Evolutionary conservation across 2,113 vertebrate genomes (phyloP).

Genomic region (Neogobius melanostomus): DNA sequence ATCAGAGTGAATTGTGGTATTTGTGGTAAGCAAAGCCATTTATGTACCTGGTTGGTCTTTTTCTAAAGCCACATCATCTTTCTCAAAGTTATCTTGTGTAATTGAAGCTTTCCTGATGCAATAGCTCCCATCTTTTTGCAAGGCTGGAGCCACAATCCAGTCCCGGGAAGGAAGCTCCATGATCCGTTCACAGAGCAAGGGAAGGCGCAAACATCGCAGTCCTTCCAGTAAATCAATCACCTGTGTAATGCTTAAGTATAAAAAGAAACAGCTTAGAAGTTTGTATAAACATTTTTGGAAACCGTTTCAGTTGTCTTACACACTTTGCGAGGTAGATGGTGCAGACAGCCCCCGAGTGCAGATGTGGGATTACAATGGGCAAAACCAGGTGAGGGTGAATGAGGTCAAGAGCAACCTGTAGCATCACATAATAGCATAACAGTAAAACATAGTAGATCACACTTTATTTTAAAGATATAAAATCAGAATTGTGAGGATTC

Average conservation of each 20-base stretch:
- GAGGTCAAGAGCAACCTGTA: conserved; percentile 86
- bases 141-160: conserved; percentile 83
- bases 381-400: conserved; percentile 83
- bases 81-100: conserved; percentile 49
- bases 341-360: conserved; percentile 85
- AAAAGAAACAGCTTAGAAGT: neutral
- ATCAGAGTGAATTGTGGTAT: neutral
- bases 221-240: conserved; percentile 86
- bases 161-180: conserved; percentile 81
- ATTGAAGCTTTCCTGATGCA: conserved; percentile 59
- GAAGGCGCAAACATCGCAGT: conserved; percentile 73
- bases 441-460: neutral
- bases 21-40: neutral
- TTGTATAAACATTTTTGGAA: neutral
- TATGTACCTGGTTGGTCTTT: conserved; percentile 66
- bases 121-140: conserved; percentile 76
- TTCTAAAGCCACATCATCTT: conserved; percentile 31
- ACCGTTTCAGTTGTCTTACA: conserved; percentile 49
- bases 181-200: conserved; percentile 84
- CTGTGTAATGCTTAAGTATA: conserved; percentile 83
- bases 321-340: conserved; percentile 90
- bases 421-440: conserved; percentile 7
- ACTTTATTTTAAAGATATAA: neutral
- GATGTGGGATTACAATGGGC: conserved; percentile 72
- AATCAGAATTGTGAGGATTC: too few relatives aligned